These are phyloP conservation scores for Catocala nupta DNA, from an alignment of 2,888 invertebrate genomes.

Conservation along the genomic window DNA sequence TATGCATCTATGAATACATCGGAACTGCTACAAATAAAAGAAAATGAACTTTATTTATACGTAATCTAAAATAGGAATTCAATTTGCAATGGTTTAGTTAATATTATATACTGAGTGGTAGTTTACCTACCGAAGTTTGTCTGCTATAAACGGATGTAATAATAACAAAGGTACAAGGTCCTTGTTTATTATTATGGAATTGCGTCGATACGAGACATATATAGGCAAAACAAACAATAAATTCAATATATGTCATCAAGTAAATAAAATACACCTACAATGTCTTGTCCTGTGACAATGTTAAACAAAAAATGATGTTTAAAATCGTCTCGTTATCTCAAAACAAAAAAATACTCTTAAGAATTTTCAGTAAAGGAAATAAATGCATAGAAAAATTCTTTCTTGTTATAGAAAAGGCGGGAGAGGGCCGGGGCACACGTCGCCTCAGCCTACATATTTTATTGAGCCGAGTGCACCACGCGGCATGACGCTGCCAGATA, in stretches of 20 bases:
- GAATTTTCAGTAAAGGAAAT: constrained; percentile 77
- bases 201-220: constrained; percentile 25
- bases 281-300: constrained; percentile 35
- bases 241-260: constrained; percentile 49
- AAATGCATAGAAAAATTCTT: constrained; percentile 85
- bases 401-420: constrained; percentile 84
- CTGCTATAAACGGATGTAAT: constrained; percentile 23
- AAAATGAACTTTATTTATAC: constrained; percentile 1
- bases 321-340: constrained; percentile 52
- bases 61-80: background rate
- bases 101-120: background rate
- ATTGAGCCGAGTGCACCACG: constrained; percentile 70
- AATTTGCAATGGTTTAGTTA: background rate
- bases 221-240: constrained; percentile 48
- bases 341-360: constrained; percentile 62
- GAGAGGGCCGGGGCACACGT: constrained; percentile 72
- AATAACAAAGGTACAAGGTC: constrained; percentile 34
- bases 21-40: background rate
- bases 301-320: constrained; percentile 37
- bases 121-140: constrained; percentile 2
- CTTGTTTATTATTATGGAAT: constrained; percentile 30
- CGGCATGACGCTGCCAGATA: constrained; percentile 51
- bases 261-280: constrained; percentile 51
- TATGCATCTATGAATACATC: background rate
- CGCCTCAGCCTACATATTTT: constrained; percentile 85